Conservation (phyloP, 2,113 vertebrate genomes). For the Plecotus auritus region DNA sequence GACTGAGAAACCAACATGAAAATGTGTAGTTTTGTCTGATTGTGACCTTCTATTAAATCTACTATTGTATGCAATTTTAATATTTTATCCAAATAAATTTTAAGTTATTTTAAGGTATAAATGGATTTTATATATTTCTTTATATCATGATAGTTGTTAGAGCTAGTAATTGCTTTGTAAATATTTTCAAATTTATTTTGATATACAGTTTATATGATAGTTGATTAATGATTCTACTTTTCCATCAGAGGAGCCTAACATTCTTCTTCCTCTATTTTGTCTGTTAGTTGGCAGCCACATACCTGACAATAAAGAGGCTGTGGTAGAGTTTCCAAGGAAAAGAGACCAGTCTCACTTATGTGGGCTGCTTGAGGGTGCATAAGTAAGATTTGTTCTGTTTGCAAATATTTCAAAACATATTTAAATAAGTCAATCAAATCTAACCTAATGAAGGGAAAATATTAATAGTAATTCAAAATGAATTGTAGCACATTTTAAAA, state of each 20-base stretch:
- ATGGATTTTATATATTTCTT: background rate
- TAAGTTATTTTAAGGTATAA: background rate
- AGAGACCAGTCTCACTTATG: background rate
- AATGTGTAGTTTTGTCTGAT: background rate
- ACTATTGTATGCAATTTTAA: background rate
- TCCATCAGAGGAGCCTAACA: background rate
- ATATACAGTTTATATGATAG: background rate
- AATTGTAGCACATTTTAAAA: background rate
- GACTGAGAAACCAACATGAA: background rate
- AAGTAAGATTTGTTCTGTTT: constrained; percentile 21
- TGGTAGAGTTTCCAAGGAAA: background rate
- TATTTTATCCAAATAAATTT: background rate
- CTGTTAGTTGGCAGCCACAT: background rate
- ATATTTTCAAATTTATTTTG: constrained; percentile 27
- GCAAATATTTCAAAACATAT: constrained; percentile 24
- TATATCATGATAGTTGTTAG: background rate
- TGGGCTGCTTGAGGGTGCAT: background rate
- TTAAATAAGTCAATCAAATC: background rate
- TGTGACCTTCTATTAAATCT: background rate
- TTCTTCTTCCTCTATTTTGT: background rate
- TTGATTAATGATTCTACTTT: background rate
- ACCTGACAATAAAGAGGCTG: background rate
- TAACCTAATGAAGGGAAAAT: background rate
- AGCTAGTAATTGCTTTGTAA: constrained; percentile 19
- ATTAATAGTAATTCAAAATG: background rate